These are phyloP conservation scores for Scaptomyza hsui DNA, from an alignment of 1,140 invertebrate genomes.

Conservation along the genomic window DNA sequence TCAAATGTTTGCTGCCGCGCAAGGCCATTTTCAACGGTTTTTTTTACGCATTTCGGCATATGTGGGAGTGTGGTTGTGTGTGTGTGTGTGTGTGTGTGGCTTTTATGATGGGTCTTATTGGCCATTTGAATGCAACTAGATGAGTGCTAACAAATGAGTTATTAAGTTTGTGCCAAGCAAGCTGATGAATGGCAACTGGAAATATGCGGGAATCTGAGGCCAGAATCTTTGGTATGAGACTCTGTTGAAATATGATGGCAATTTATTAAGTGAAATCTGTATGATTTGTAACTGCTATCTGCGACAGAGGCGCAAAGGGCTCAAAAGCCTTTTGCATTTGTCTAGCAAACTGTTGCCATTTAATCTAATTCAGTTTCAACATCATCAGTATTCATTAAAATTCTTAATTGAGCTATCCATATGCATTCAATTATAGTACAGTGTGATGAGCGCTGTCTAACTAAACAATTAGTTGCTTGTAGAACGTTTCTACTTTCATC, in stretches of 20 bases:
- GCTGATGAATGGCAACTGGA: conserved; percentile 41
- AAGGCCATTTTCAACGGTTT: conserved; percentile 60
- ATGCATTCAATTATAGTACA: conserved; percentile 22
- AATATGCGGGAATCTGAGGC: neutral
- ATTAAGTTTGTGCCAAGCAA: conserved; percentile 55
- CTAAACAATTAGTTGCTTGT: conserved; percentile 41
- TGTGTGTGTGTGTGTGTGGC: conserved; percentile 15
- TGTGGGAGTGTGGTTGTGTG: conserved; percentile 29
- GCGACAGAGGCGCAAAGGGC: conserved; percentile 4
- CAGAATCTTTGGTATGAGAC: conserved; percentile 12
- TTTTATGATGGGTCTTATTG: conserved; percentile 66
- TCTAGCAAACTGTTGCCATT: conserved; percentile 54
- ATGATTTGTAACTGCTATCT: conserved; percentile 14
- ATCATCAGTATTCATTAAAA: conserved; percentile 35
- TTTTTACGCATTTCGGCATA: conserved; percentile 62
- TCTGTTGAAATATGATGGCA: conserved; percentile 27
- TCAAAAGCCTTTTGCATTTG: conserved; percentile 36
- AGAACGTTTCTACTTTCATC: conserved; percentile 18
- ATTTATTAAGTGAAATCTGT: conserved; percentile 39
- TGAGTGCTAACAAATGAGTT: conserved; percentile 71
- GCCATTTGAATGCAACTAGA: conserved; percentile 72
- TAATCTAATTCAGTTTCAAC: conserved; percentile 2
- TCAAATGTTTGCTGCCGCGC: conserved; percentile 70
- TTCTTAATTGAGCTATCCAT: conserved; percentile 49
- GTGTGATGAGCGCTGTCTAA: conserved; percentile 30